phyloP scores from a whole-genome alignment of 2,113 vertebrate species.

The Silurus asotus region DNA sequence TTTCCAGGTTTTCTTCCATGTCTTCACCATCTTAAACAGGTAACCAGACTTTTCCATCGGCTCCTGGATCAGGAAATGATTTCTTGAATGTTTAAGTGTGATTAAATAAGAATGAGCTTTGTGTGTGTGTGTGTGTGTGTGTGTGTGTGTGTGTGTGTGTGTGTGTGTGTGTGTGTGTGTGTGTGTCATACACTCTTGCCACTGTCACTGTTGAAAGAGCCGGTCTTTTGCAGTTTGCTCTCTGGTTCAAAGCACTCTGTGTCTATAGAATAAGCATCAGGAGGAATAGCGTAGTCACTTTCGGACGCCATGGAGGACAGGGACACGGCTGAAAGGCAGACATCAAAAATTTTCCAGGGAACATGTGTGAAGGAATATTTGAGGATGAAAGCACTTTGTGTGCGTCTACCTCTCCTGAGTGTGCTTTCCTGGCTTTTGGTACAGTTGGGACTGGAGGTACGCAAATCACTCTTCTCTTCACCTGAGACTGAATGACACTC shows the following conservation, averaged over 20 bases:
- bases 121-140: background rate
- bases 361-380: background rate
- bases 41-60: conserved; percentile 96
- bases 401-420: conserved; percentile 84
- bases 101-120: background rate
- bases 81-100: background rate
- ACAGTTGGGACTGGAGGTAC: conserved; percentile 76
- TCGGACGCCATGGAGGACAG: conserved; percentile 92
- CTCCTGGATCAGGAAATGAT: conserved; percentile 74
- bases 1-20: conserved; percentile 95
- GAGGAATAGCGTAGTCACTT: conserved; percentile 96
- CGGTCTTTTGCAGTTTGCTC: conserved; percentile 91
- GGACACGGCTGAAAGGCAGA: conserved; percentile 80
- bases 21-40: conserved; percentile 93
- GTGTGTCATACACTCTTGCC: conserved; percentile 84
- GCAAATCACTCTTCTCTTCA: conserved; percentile 87
- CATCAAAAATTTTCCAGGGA: background rate
- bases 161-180: background rate
- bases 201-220: conserved; percentile 81
- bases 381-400: background rate
- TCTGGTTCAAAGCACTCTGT: conserved; percentile 90
- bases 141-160: background rate
- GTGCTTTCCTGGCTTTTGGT: conserved; percentile 82
- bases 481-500: conserved; percentile 82
- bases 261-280: conserved; percentile 92